Evolutionary conservation across 2,113 vertebrate species (phyloP).

Genomic region (Sander lucioperca): DNA sequence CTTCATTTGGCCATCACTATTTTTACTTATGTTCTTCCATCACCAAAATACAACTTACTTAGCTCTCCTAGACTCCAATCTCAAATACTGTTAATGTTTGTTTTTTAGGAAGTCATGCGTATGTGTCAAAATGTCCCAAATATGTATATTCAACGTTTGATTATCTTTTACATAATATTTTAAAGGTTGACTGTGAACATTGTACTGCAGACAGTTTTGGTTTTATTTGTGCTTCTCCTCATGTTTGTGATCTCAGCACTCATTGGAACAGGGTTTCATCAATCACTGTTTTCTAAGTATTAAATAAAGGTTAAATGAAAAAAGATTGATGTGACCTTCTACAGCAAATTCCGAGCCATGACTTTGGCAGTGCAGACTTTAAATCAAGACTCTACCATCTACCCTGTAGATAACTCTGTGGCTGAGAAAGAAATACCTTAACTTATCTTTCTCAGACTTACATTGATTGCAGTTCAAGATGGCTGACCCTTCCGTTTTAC

Average conservation of each 20-base stretch:
- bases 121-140: neutral
- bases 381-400: slow-evolving; percentile 23
- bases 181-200: neutral
- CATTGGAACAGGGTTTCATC: slow-evolving; percentile 9
- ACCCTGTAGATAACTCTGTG: neutral
- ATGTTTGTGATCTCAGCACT: slow-evolving; percentile 17
- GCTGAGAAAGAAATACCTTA: neutral
- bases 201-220: neutral
- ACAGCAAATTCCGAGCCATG: slow-evolving; percentile 17
- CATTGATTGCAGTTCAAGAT: neutral
- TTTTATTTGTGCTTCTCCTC: neutral
- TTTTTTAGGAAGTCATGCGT: neutral
- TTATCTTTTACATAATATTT: neutral
- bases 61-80: no score
- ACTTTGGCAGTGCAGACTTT: slow-evolving; percentile 15
- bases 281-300: slow-evolving; percentile 33
- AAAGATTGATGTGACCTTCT: slow-evolving; percentile 40
- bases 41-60: no score
- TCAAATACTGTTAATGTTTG: neutral
- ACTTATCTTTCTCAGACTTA: neutral
- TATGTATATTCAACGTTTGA: neutral
- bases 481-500: slow-evolving; percentile 20
- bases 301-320: slow-evolving; percentile 44
- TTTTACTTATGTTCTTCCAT: no score
- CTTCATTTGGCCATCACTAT: no score